Evolutionary conservation across 2,888 invertebrate genomes (phyloP), one percentile per base, ranked within the genome.

Genomic region (Netelia virgata): DNA sequence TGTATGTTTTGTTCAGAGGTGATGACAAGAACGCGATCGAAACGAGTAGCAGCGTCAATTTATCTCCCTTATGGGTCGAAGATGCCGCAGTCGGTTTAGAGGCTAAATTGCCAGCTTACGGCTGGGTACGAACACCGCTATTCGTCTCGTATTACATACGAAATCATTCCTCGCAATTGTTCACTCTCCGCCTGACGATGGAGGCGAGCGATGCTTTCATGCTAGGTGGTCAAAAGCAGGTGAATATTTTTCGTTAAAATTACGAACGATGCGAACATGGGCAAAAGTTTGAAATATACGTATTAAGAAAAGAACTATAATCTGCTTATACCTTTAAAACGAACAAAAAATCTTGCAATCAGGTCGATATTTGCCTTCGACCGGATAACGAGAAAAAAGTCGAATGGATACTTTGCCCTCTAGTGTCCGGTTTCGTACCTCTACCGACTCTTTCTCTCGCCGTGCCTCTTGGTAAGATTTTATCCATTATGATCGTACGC

Each of bases 141-240:
- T 95, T 96, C n/a, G 94, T 97, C 10, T 95, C 95, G 74, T 97
- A 97, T 91, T 95, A 95, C 86, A 94, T 98, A 77, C 95, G 95
- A 90, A 98, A 98, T 91, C 95, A 96, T 88, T 96, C 97, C 0
- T 94, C 95, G 66, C 95, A 95, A 82, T 95, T 97, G 55, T 95
- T 97, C 81, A 96, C 97, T 84, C 94, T 98, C 50, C 96, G 95
- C 88, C 94, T 97, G 55, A 95, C 95, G 74, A 96, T 98, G 94
- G 97, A 98, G 89, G 96, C 97, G 8, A 97, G 96, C 82, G 98
- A 99, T 93, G 97, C 97, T 57, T 99, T 99, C 93, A 98, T 99
- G 97, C 98, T 98, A 94, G 96, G 98, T 83, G 99, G 99, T 1
- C 98, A 98, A 91, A 98, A 98, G 94, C 97, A 98, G 95, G 97